These are phyloP conservation scores for Hypotaenidia okinawae DNA, from an alignment of 2,797 vertebrate genomes.

Conservation along the genomic window DNA sequence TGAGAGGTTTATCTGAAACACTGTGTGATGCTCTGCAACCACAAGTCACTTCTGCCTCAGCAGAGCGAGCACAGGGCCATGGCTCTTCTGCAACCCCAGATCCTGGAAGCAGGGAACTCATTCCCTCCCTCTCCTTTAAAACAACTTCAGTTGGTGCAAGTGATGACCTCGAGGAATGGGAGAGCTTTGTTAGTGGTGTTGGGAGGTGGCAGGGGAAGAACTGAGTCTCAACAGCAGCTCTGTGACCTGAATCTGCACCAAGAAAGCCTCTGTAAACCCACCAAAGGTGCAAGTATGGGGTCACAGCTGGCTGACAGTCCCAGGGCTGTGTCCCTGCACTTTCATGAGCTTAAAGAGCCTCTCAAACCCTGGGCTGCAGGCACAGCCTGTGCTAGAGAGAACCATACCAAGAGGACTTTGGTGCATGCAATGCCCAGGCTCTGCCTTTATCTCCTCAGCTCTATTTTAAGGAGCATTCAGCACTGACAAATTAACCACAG, in stretches of 20 bases:
- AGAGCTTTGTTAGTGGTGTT: not conserved
- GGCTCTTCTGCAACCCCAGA: not conserved
- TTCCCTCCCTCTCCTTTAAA: not conserved
- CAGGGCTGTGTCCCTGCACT: not conserved
- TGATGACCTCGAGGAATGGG: not conserved
- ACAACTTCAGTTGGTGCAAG: not conserved
- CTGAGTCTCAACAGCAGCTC: not conserved
- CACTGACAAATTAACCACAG: not conserved
- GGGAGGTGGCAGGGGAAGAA: not conserved
- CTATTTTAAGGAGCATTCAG: not conserved
- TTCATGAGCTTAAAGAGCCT: not conserved
- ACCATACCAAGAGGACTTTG: not conserved
- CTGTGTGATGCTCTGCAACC: not conserved
- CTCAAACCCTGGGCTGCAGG: not conserved
- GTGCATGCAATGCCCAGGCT: not conserved
- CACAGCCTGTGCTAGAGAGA: not conserved
- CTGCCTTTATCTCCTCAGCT: not conserved
- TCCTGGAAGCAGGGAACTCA: not conserved
- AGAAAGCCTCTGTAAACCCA: not conserved
- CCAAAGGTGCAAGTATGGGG: not conserved
- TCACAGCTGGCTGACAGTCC: not conserved
- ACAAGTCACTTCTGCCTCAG: not conserved
- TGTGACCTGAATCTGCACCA: not conserved
- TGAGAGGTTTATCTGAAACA: not conserved
- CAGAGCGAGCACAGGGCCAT: not conserved